phyloP scores from a whole-genome alignment of 2,113 vertebrate species.

The Oncorhynchus tshawytscha region DNA sequence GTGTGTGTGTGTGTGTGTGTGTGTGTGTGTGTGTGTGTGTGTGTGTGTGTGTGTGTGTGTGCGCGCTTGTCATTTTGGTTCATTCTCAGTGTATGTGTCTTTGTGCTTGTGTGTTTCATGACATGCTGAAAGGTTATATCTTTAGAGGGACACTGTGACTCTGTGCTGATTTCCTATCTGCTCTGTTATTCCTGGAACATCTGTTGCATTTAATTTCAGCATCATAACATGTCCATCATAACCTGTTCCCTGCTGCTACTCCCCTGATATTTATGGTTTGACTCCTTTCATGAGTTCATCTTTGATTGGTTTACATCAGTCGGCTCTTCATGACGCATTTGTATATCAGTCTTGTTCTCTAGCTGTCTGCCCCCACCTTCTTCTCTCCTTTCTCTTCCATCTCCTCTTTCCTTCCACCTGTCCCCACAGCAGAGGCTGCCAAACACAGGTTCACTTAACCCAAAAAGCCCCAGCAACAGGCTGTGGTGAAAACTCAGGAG shows the following conservation, averaged over 20 bases:
- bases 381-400: slow-evolving; percentile 5
- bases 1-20: neutral
- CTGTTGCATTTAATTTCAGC: no score
- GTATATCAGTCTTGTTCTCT: no score
- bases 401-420: slow-evolving; percentile 25
- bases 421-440: slow-evolving; percentile 34
- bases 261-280: no score
- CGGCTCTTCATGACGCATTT: no score
- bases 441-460: slow-evolving; percentile 74
- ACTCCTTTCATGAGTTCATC: no score
- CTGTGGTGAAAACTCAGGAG: neutral
- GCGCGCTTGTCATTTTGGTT: neutral
- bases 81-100: neutral
- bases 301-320: no score
- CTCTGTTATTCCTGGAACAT: no score
- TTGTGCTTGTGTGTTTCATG: neutral
- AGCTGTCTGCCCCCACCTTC: slow-evolving; percentile 19
- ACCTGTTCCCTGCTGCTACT: no score
- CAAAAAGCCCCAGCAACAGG: slow-evolving; percentile 64
- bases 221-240: no score
- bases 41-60: neutral
- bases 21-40: neutral
- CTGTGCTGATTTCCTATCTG: no score
- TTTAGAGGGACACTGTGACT: no score
- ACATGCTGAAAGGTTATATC: no score